Base-by-base conservation (phyloP, 2,113 vertebrate genomes). In the Probosciger aterrimus region DNA sequence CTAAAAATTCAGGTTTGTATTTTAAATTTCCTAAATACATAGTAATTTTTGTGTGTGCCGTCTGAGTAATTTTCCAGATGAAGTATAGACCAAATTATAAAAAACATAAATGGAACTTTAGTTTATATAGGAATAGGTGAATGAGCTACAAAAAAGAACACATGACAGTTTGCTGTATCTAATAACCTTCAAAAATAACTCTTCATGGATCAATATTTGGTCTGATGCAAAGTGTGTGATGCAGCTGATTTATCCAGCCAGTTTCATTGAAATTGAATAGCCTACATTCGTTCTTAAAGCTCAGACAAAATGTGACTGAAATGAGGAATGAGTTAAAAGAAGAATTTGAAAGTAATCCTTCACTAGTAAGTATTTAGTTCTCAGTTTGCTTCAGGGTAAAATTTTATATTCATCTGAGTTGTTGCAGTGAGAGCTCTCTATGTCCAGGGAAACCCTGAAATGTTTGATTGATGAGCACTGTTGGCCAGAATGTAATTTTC, bases 161-260 rank as follows among this genome's bases (percentile, higher is more conserved):
- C 18, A 24, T 75, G 24, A 65, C 83, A 80, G 64, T 71, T 96
- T 97, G 39, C 71, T 18, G 31, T 96, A 96, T 90, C 68, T 96
- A 93, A 83, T 80, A 94, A 77, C 47, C 44, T 82, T 95, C 83
- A 97, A 41, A 59, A 93, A 69, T 78, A 79, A 30, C n/a, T 90
- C 47, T 65, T 68, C 25, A 10, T 55, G 50, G 55, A 97, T 97
- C 92, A 90, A 31, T 96, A 94, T 92, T 85, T 84, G 33, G 14
- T 85, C 49, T 81, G n/a, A 80, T 86, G 63, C 71, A 93, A 92
- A 95, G 86, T 88, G 62, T 84, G 67, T 89, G 80, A 92, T 92
- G 41, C n/a, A 62, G 27, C 94, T 73, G 28, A 91, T 96, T 94
- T 93, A 86, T 92, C n/a, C 68, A 92, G 27, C 28, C 18, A 46